Conservation (phyloP, 2,888 invertebrate species). For the Caenorhabditis macrosperma region DNA sequence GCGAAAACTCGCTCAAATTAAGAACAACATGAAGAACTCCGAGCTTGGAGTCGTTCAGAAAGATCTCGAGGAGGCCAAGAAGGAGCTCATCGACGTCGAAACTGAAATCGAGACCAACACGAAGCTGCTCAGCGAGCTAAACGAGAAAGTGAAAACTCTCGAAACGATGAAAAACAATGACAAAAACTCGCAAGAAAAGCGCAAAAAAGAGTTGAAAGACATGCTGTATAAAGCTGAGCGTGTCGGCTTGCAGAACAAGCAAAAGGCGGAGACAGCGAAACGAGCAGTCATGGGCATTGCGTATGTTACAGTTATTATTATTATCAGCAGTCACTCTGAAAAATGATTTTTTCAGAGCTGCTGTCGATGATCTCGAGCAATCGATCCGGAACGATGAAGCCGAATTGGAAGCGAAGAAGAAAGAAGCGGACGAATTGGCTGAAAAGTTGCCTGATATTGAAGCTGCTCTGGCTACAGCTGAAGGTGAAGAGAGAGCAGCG, state of each 20-base stretch:
- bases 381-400: constrained; percentile 8
- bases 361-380: constrained; percentile 33
- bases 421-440: constrained; percentile 1
- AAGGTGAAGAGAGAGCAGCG: constrained; percentile 49
- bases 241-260: constrained; percentile 14
- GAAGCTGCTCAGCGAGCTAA: constrained; percentile 32
- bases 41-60: constrained; percentile 62
- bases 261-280: constrained; percentile 24
- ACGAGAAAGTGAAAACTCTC: constrained; percentile 50
- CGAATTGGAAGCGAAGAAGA: constrained; percentile 12
- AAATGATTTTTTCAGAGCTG: constrained; percentile 11
- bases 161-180: constrained; percentile 69
- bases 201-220: constrained; percentile 44
- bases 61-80: constrained; percentile 51
- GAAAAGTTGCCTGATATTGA: neutral
- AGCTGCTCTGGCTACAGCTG: neutral
- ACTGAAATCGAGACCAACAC: constrained; percentile 4
- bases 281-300: constrained; percentile 13
- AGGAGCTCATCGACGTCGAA: constrained; percentile 14
- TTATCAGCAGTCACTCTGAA: too few species aligned
- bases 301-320: neutral
- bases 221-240: constrained; percentile 4
- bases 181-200: constrained; percentile 62
- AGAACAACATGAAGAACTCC: constrained; percentile 61
- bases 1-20: constrained; percentile 40